These are phyloP conservation scores for Aleadryas rufinucha DNA, from an alignment of 2,113 vertebrate species.

Conservation along the genomic window DNA sequence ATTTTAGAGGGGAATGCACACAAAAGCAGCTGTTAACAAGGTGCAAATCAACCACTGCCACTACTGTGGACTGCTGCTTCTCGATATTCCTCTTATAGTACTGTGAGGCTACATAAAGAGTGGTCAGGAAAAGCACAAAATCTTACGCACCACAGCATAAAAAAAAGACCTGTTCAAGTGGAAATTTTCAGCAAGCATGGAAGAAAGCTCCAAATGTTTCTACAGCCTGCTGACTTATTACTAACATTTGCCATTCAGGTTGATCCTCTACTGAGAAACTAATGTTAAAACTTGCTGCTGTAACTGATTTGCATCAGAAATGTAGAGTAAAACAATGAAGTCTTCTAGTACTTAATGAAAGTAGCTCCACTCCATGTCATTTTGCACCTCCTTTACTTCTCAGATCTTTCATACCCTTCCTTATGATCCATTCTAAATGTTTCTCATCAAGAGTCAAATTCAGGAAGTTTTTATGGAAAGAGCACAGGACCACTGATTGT, in stretches of 20 bases:
- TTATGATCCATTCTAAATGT: neutral
- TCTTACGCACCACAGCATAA: neutral
- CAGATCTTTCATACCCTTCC: neutral
- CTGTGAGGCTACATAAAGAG: neutral
- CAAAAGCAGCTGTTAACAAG: neutral
- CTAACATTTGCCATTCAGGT: neutral
- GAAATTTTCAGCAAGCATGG: neutral
- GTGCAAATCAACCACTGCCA: neutral
- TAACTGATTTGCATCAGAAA: neutral
- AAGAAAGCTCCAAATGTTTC: neutral
- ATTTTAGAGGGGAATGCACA: neutral
- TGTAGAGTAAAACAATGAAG: neutral
- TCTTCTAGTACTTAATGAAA: neutral
- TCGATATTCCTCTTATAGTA: neutral
- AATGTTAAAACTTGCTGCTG: neutral
- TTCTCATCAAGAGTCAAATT: neutral
- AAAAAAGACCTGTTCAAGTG: neutral
- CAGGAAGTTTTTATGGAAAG: neutral
- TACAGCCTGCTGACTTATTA: neutral
- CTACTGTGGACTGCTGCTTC: neutral
- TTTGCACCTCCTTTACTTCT: neutral
- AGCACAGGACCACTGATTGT: neutral
- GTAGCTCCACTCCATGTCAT: neutral
- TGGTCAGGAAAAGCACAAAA: neutral
- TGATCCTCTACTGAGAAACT: neutral